Evolutionary conservation across 2,113 vertebrate species (phyloP).

Genomic region (Planiliza haematocheilus): DNA sequence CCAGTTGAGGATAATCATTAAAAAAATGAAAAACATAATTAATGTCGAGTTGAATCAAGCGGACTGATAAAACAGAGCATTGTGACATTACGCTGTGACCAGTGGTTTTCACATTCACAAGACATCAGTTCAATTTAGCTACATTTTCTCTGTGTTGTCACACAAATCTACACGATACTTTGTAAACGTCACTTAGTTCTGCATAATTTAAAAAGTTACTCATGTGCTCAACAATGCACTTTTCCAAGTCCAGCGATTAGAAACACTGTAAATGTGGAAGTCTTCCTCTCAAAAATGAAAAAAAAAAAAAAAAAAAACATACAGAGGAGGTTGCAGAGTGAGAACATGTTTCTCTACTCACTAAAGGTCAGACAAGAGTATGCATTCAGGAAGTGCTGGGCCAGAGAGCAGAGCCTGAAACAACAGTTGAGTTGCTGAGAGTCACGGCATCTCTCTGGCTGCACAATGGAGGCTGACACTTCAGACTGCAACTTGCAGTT

Average conservation of each 20-base stretch:
- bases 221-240: neutral
- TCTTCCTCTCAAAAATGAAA: slow-evolving; percentile 11
- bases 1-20: slow-evolving; percentile 19
- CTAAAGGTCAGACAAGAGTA: slow-evolving; percentile 39
- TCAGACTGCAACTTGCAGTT: slow-evolving; percentile 4
- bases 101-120: slow-evolving; percentile 1
- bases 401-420: slow-evolving; percentile 31
- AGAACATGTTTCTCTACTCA: slow-evolving; percentile 49
- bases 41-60: slow-evolving; percentile 34
- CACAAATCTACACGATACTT: no score
- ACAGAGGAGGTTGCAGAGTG: neutral
- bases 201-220: slow-evolving; percentile 2
- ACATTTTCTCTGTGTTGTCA: slow-evolving; percentile 7
- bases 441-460: slow-evolving; percentile 15
- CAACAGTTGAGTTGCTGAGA: slow-evolving; percentile 41
- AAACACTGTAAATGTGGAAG: slow-evolving; percentile 1
- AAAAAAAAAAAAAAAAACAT: slow-evolving; percentile 21
- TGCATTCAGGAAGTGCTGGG: slow-evolving; percentile 10
- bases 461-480: neutral
- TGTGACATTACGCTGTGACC: slow-evolving; percentile 19
- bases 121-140: neutral
- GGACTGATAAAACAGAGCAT: slow-evolving; percentile 11
- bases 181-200: neutral
- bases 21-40: slow-evolving; percentile 26
- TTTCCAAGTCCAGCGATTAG: slow-evolving; percentile 1